Conservation (phyloP, 2,888 invertebrate genomes). For the Caenorhabditis auriculariae region DNA sequence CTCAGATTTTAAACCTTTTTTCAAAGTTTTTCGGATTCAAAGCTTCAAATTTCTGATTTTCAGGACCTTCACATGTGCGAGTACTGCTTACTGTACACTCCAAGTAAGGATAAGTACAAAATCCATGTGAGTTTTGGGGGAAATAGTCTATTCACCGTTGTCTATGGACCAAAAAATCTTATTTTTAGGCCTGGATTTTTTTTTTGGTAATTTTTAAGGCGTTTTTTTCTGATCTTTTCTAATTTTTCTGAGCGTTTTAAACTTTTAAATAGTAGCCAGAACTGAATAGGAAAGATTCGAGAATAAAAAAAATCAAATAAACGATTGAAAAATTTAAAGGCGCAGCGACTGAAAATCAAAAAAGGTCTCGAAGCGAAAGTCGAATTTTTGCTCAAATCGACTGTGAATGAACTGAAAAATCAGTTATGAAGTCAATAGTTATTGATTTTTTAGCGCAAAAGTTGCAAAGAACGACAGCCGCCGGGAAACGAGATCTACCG, state of each 20-base stretch:
- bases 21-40: not conserved
- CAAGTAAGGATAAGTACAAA: conserved; percentile 2
- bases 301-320: not conserved
- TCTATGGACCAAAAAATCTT: no score
- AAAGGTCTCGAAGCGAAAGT: no score
- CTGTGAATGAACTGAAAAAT: no score
- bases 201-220: conserved; percentile 3
- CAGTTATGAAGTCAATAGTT: not conserved
- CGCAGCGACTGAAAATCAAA: not conserved
- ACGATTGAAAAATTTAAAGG: not conserved
- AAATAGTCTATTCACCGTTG: no score
- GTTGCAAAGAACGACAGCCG: conserved; percentile 67
- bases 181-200: no score
- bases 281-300: no score
- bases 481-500: conserved; percentile 93
- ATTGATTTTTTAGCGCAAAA: conserved; percentile 9
- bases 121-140: no score
- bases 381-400: no score
- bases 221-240: no score
- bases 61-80: conserved; percentile 51
- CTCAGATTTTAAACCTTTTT: no score
- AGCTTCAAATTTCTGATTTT: not conserved
- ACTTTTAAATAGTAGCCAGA: no score
- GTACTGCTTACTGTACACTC: conserved; percentile 50
- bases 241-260: no score